phyloP scores from a whole-genome alignment of 2,797 vertebrate species.

The Gouania willdenowi region DNA sequence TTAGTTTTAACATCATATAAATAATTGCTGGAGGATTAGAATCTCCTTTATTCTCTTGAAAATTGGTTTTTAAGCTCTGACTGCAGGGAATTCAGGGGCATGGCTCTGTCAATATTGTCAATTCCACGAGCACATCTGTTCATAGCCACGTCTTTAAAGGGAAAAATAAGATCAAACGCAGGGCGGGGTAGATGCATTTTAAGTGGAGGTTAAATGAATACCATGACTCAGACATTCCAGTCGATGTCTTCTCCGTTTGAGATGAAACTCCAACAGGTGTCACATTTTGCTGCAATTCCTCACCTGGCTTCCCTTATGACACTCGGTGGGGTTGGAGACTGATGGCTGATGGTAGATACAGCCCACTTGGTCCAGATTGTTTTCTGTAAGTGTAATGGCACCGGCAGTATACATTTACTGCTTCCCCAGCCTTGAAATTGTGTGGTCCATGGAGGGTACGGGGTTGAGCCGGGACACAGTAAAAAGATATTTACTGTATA shows the following conservation, averaged over 20 bases:
- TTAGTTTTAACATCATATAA: too few species aligned
- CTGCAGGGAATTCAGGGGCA: too few species aligned
- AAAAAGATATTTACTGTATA: too few species aligned
- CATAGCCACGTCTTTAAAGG: too few species aligned
- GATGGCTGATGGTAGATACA: conserved; percentile 26
- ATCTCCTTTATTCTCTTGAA: too few species aligned
- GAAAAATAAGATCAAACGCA: neutral
- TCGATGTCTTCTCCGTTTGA: conserved; percentile 2
- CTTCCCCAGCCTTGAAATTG: conserved; percentile 27
- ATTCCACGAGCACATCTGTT: neutral
- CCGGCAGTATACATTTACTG: conserved; percentile 23
- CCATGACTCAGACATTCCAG: conserved; percentile 1
- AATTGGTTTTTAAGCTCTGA: too few species aligned
- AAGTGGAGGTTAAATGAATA: conserved; percentile 5
- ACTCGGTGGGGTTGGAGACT: conserved; percentile 21
- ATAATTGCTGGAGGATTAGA: too few species aligned
- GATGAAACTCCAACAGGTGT: conserved; percentile 7
- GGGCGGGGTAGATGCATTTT: neutral
- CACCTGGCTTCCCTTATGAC: conserved; percentile 39
- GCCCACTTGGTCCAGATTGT: conserved; percentile 41
- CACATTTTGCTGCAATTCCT: conserved; percentile 24
- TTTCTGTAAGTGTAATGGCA: conserved; percentile 27
- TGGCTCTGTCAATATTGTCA: neutral
- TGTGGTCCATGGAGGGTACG: too few species aligned
- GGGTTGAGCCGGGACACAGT: too few species aligned